phyloP scores from a whole-genome alignment of 2,888 invertebrate genomes.

The Latrodectus hesperus region DNA sequence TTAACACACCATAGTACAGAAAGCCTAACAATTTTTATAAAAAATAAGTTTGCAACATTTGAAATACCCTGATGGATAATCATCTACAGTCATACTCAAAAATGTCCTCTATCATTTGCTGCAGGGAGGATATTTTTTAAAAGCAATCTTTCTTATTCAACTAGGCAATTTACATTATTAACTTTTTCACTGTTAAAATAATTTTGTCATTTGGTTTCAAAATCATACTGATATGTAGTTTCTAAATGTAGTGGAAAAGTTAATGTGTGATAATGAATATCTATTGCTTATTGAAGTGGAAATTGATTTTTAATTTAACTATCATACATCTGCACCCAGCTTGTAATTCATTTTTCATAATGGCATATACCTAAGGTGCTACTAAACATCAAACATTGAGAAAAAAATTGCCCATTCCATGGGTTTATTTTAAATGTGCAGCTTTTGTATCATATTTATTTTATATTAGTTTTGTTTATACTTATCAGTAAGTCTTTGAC shows the following conservation, averaged over 20 bases:
- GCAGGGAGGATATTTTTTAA: slow-evolving; percentile 42
- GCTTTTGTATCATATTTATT: slow-evolving; percentile 60
- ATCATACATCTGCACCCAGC: slow-evolving; percentile 37
- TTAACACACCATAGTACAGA: slow-evolving; percentile 39
- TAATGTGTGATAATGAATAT: slow-evolving; percentile 1
- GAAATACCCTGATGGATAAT: slow-evolving; percentile 27
- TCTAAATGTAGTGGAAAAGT: not conserved
- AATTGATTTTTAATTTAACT: slow-evolving; percentile 26
- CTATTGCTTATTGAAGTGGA: slow-evolving; percentile 24
- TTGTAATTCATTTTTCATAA: slow-evolving; percentile 42
- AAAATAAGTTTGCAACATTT: slow-evolving; percentile 12
- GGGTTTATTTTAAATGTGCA: slow-evolving; percentile 50
- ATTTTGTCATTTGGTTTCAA: not conserved
- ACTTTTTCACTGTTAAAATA: not conserved
- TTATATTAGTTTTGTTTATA: slow-evolving; percentile 56
- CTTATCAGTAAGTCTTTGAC: slow-evolving; percentile 22
- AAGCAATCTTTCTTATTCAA: slow-evolving; percentile 38
- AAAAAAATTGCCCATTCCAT: slow-evolving; percentile 47
- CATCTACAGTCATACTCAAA: slow-evolving; percentile 22
- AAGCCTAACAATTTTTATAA: slow-evolving; percentile 38
- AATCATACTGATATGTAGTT: not conserved
- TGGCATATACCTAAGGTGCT: slow-evolving; percentile 52
- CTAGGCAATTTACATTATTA: slow-evolving; percentile 7
- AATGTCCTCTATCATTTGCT: slow-evolving; percentile 36
- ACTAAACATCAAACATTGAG: slow-evolving; percentile 57